Evolutionary conservation across 2,888 invertebrate species (phyloP), one percentile per base, ranked within the genome.

Genomic region (Anodontia alba): DNA sequence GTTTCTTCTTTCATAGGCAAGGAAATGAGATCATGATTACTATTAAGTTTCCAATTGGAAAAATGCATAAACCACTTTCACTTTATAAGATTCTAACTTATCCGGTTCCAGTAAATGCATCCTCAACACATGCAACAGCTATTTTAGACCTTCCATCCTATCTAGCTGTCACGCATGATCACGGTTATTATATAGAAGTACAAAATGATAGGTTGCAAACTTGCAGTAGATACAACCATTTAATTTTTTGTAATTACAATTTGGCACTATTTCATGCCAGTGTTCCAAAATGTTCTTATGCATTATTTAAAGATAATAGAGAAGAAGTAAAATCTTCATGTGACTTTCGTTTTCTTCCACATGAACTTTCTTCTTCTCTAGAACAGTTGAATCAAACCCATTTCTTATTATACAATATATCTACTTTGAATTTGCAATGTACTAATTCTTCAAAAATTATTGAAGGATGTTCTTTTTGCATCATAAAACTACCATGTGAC

Each of bases 391-490:
- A 72, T 12, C 20, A 76, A 49, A 76, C 71, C 1, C 71, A 76
- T 31, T 71, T 66, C 33, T 23, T 76, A 31, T 23, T 76, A 23
- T 76, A 29, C 33, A 76, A 72, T 49, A 66, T 46, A 26, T 62
- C 76, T 31, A 29, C 29, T 10, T 10, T 76, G 36, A 36, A 23
- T 10, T 38, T 71, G 12, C 1, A 36, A 49, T 76, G 76, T 33
- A 12, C 17, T n/a, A 51, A 69, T 43, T 3, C 17, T 26, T 26
- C 46, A 31, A 36, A n/a, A 20, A 68, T 46, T 20, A 36, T 70
- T 17, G 36, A 42, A 23, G 82, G 78, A 26, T 82, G 82, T 72
- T 36, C 49, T n/a, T 72, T 82, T 31, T 82, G 82, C 69, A 42
- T 78, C 15, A 31, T 82, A 0, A 70, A 70, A 20, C 10, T 82